phyloP scores from a whole-genome alignment of 1,140 invertebrate species.

The Rhynchophorus ferrugineus region DNA sequence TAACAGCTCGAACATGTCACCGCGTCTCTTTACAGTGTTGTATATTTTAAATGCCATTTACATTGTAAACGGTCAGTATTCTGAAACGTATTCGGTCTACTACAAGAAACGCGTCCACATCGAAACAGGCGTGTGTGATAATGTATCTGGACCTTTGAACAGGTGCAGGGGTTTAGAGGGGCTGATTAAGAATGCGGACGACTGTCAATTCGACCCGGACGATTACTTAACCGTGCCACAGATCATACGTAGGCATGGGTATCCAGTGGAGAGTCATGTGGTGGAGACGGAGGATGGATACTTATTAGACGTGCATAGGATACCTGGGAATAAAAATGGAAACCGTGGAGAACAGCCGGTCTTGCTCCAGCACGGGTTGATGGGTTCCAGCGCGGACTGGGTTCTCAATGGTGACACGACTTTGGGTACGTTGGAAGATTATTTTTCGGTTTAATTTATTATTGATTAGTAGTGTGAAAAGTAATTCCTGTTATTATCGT shows the following conservation, averaged over 20 bases:
- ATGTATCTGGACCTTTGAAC: no score
- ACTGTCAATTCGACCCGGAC: constrained; percentile 32
- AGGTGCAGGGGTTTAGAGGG: not conserved
- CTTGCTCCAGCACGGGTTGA: constrained; percentile 62
- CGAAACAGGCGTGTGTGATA: no score
- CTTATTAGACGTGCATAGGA: constrained; percentile 62
- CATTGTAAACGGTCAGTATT: no score
- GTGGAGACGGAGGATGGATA: constrained; percentile 65
- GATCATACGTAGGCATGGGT: constrained; percentile 56
- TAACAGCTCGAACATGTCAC: no score
- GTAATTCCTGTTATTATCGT: no score
- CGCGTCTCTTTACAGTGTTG: no score
- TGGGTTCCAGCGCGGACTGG: constrained; percentile 69
- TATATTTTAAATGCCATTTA: no score
- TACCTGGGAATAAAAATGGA: constrained; percentile 46
- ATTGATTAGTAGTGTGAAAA: no score
- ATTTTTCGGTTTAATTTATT: no score
- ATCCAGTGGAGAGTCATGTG: constrained; percentile 57
- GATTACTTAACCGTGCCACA: constrained; percentile 41
- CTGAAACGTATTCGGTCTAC: no score
- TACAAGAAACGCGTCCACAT: no score
- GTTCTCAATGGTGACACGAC: constrained; percentile 51
- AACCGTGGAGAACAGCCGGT: constrained; percentile 29
- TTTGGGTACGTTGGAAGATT: constrained; percentile 24
- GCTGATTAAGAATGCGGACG: not conserved